Base-by-base conservation (phyloP, 2,113 vertebrate genomes). In the Mionectes macconnelli region DNA sequence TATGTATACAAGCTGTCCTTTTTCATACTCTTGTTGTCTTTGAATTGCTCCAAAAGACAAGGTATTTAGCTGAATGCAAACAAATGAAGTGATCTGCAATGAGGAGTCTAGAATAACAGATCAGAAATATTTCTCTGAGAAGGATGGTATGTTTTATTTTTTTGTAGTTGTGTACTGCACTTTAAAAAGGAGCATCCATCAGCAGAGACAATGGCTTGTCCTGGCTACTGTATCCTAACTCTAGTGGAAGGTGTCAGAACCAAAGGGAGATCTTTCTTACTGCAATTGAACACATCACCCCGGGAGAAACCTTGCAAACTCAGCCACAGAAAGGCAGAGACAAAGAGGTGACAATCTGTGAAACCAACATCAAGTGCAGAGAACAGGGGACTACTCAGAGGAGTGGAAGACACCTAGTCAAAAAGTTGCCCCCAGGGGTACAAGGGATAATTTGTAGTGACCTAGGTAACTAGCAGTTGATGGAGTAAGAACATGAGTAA, bases 21-120 rank as follows among this genome's bases (percentile, higher is more conserved):
- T 57, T 67, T 28, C 33, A 83, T 23, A 57, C 21, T 76, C 56
- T 20, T 68, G 20, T 63, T 90, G 50, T 74, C 60, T 70, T 76
- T 45, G 5, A 92, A 44, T 19, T 64, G 35, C 25, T 84, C 74
- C 23, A 73, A 70, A 87, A 94, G 12, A 47, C 30, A 93, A 83
- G 8, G 23, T 73, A 83, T 64, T 86, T 93, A 80, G 88, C 5
- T 86, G 30, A 90, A 77, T 45, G 42, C n/a, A 84, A 88, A 86
- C 49, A 86, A 91, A 70, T n/a, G 21, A 87, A 90, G 37, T 60
- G 68, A 86, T 66, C 14, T 91, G 57, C 39, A 86, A 42, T 33
- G 30, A 92, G 5, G 23, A 53, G 18, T 31, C 50, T 49, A 57
- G 37, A 86, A 86, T 24, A 92, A 80, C 14, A 39, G n/a, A 90